Percentiles rank a stretch among this genome's conserved stretches.
Conservation (phyloP, 1,140 invertebrate genomes). For the Micrasema minimum region DNA sequence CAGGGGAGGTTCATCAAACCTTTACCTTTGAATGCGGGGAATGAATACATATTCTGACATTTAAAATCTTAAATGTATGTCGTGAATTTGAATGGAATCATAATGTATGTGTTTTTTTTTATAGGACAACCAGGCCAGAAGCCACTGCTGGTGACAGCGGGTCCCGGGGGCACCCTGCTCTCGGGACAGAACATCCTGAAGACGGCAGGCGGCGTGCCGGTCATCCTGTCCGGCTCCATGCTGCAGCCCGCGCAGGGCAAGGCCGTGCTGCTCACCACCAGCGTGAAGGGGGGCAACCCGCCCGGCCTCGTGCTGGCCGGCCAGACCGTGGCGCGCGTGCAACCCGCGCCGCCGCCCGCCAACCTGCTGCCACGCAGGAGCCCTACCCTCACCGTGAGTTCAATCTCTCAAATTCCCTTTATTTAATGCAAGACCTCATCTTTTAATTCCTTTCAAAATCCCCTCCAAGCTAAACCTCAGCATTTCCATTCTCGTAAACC, state of each 20-base stretch:
- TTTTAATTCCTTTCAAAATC: too few relatives aligned
- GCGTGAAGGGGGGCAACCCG: constrained; percentile 22
- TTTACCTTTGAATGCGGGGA: too few relatives aligned
- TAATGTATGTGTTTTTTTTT: too few relatives aligned
- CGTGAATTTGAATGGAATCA: too few relatives aligned
- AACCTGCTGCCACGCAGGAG: constrained; percentile 71
- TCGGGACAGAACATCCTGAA: constrained; percentile 59
- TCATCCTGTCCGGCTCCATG: constrained; percentile 55
- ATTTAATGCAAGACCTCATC: too few relatives aligned
- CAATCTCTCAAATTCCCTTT: background rate
- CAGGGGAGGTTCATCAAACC: too few relatives aligned
- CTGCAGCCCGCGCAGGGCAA: constrained; percentile 56
- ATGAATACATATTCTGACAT: too few relatives aligned
- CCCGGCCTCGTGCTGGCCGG: constrained; percentile 12
- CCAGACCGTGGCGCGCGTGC: constrained; percentile 57
- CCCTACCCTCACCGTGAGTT: constrained; percentile 81
- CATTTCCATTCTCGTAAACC: too few relatives aligned
- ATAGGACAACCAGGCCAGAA: constrained; percentile 58
- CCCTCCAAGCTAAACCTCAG: too few relatives aligned
- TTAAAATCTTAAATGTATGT: too few relatives aligned
- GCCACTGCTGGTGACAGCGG: constrained; percentile 59
- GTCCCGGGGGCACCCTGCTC: constrained; percentile 45
- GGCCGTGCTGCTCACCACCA: constrained; percentile 60
- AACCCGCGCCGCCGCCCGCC: constrained; percentile 59
- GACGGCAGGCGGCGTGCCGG: constrained; percentile 57